phyloP scores from a whole-genome alignment of 1,140 invertebrate species.

The Eubasilissa regina region DNA sequence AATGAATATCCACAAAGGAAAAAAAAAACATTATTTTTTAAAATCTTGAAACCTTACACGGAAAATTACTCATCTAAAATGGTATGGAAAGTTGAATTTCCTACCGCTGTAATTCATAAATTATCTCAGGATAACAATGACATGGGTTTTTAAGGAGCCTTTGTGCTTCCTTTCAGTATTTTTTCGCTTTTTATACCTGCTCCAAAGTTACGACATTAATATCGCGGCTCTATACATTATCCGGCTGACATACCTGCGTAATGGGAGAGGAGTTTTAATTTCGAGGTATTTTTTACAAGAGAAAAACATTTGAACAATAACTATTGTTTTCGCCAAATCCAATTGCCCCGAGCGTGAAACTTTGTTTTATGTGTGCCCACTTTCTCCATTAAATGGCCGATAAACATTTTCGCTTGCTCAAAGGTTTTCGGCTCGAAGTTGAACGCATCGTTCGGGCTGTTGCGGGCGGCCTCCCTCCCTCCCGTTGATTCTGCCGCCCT shows the following conservation, averaged over 20 bases:
- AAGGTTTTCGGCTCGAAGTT: conserved; percentile 51
- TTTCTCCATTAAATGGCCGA: conserved; percentile 55
- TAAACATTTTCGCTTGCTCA: conserved; percentile 60
- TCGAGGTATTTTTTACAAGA: neutral
- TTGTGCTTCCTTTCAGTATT: conserved; percentile 49
- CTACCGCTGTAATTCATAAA: conserved; percentile 50
- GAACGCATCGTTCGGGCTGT: conserved; percentile 29
- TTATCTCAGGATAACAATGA: conserved; percentile 50
- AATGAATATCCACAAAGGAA: too few relatives aligned
- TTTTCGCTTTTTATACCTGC: conserved; percentile 44
- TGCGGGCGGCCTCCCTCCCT: conserved; percentile 8
- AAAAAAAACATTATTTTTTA: too few relatives aligned
- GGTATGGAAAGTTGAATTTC: conserved; percentile 39
- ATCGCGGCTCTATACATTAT: conserved; percentile 35
- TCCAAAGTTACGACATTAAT: conserved; percentile 50
- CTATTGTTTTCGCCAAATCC: conserved; percentile 47
- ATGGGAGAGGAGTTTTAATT: neutral
- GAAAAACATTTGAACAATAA: conserved; percentile 42
- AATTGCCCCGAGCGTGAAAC: conserved; percentile 39
- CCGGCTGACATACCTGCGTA: neutral
- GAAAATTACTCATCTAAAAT: conserved; percentile 29
- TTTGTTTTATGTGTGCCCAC: conserved; percentile 51
- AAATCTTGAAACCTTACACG: neutral
- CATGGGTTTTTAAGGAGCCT: conserved; percentile 51
- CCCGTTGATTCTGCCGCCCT: conserved; percentile 47